phyloP scores from a whole-genome alignment of 1,140 invertebrate species.

The Bicyclus anynana region DNA sequence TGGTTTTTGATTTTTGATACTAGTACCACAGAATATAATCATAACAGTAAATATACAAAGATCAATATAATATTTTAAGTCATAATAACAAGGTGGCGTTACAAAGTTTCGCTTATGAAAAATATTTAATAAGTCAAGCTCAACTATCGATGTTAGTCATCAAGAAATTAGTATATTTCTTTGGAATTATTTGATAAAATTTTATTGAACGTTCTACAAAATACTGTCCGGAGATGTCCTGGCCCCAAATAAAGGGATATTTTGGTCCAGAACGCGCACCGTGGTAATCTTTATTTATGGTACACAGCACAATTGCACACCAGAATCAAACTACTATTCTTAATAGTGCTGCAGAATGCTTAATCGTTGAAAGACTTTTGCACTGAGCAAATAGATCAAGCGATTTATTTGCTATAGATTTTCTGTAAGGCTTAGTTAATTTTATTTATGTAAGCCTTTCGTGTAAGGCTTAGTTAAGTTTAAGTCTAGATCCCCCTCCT shows the following conservation, averaged over 20 bases:
- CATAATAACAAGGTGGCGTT: too few relatives aligned
- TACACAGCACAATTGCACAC: conserved; percentile 29
- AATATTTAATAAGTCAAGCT: too few relatives aligned
- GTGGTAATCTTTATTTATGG: conserved; percentile 41
- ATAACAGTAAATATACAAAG: too few relatives aligned
- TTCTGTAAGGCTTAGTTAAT: not conserved
- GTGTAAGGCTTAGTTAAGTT: too few relatives aligned
- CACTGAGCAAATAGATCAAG: not conserved
- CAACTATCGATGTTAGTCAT: too few relatives aligned
- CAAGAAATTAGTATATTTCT: too few relatives aligned
- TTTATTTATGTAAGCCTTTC: not conserved
- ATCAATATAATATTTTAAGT: too few relatives aligned
- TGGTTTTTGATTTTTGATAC: too few relatives aligned
- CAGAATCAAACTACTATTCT: conserved; percentile 23
- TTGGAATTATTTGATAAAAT: too few relatives aligned
- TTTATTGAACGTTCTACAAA: not conserved
- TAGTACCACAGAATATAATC: too few relatives aligned
- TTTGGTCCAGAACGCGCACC: conserved; percentile 25
- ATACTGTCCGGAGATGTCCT: not conserved
- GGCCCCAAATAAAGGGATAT: conserved; percentile 22
- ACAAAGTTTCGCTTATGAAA: too few relatives aligned
- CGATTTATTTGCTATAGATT: conserved; percentile 4
- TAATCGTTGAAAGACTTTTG: conserved; percentile 6
- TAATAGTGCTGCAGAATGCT: conserved; percentile 14
- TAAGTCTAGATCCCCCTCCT: too few relatives aligned